Conservation (phyloP, 2,113 vertebrate genomes). For the Terrapene triunguis region DNA sequence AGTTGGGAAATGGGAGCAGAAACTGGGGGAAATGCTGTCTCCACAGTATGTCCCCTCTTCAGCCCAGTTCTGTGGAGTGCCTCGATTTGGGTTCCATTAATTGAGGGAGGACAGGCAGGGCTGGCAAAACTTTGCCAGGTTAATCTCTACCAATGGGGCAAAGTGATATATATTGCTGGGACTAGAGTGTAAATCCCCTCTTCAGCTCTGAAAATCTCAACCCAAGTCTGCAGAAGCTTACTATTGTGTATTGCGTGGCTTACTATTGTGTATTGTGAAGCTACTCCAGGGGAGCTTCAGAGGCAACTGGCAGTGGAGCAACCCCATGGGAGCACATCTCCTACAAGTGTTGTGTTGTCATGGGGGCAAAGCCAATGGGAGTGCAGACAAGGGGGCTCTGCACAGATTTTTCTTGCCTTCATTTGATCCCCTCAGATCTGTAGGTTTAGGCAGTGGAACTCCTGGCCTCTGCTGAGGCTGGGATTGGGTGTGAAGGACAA, state of each 20-base stretch:
- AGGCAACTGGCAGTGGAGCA: background rate
- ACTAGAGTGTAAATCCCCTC: background rate
- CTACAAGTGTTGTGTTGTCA: background rate
- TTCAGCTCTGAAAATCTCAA: background rate
- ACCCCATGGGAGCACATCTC: too few species aligned
- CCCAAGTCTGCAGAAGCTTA: background rate
- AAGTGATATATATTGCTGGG: background rate
- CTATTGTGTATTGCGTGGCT: background rate
- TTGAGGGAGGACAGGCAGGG: background rate
- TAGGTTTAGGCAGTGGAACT: background rate
- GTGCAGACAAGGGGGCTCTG: background rate
- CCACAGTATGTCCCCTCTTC: fast-evolving
- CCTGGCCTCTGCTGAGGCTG: background rate
- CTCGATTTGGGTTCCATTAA: background rate
- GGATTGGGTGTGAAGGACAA: background rate
- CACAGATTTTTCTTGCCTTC: background rate
- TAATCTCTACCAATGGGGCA: background rate
- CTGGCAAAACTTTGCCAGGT: background rate
- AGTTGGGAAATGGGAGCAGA: background rate
- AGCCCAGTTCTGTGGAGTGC: fast-evolving
- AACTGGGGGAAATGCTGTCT: background rate
- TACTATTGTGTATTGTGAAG: too few species aligned
- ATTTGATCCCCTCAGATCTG: background rate
- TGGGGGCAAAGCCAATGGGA: background rate
- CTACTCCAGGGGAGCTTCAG: background rate